These are phyloP conservation scores for Keiferia lycopersicella DNA, from an alignment of 2,888 invertebrate genomes.

Conservation along the genomic window DNA sequence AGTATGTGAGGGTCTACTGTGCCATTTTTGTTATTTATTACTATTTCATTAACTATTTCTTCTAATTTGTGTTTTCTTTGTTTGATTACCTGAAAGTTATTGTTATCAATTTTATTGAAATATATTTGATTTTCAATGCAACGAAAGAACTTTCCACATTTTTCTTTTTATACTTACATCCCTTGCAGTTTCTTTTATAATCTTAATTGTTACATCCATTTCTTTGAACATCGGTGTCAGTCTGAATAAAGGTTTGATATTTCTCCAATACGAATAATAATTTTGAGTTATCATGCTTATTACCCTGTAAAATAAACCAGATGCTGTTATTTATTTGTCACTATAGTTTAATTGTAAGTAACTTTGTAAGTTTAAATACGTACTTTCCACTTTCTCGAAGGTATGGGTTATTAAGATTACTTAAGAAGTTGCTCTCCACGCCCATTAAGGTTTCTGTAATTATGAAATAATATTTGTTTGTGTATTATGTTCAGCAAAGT, in stretches of 20 bases:
- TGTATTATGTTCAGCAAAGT: not conserved
- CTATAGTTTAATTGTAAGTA: not conserved
- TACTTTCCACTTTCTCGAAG: slow-evolving; percentile 41
- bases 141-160: too few species aligned
- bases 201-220: slow-evolving; percentile 42
- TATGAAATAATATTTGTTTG: not conserved
- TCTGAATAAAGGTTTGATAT: slow-evolving; percentile 39
- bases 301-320: slow-evolving; percentile 36
- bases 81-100: slow-evolving; percentile 41
- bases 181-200: slow-evolving; percentile 32
- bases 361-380: too few species aligned
- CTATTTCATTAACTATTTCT: slow-evolving; percentile 36
- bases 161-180: not conserved
- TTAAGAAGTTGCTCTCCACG: slow-evolving; percentile 39
- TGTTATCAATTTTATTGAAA: slow-evolving; percentile 14
- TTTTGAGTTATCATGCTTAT: slow-evolving; percentile 41
- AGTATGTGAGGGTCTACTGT: slow-evolving; percentile 28
- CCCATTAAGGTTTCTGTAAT: slow-evolving; percentile 45
- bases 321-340: not conserved
- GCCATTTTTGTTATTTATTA: slow-evolving; percentile 40
- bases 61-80: slow-evolving; percentile 39
- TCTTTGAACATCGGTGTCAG: slow-evolving; percentile 41
- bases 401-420: slow-evolving; percentile 43
- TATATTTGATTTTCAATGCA: too few species aligned
- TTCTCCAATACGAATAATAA: slow-evolving; percentile 49